Base-by-base conservation (phyloP, 2,797 vertebrate genomes). In the Alfaro cultratus region DNA sequence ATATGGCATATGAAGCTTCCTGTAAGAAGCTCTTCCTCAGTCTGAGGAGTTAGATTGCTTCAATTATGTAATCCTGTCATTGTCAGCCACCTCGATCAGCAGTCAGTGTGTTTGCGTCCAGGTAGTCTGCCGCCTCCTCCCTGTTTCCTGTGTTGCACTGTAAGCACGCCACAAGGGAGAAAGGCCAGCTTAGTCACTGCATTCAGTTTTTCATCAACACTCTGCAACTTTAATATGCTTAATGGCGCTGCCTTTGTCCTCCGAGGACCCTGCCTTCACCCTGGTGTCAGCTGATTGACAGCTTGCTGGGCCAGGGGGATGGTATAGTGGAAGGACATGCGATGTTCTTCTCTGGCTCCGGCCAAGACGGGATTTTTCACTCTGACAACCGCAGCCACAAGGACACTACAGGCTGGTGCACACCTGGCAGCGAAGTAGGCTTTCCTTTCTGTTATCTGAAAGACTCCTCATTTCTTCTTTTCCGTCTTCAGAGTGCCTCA, bases 71-170 rank as follows among this genome's bases (percentile, higher is more conserved):
- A 93, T 87, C 74, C 80, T 75, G 67, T 75, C 79, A 82, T 89
- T 90, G 87, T 91, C 85, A 45, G 80, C 88, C 86, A 84, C 85
- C 85, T 88, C 74, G 85, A 86, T 92, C 90, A 92, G 93, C 91
- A 92, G 80, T 78, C 83, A 78, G 79, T 74, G 39, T 87, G 85
- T 88, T 91, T 86, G 80, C 85, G 83, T 81, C 82, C 81, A 93
- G 91, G 90, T 93, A 88, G 87, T 85, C 84, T 81, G 85, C 81
- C 84, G 46, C 81, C 80, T 68, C 80, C 84, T 74, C 45, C 7
- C n/a, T 53, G 34, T 72, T 49, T 51, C 76, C 77, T 46, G 64
- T 80, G 84, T 72, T 89, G 91, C 92, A 73, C 68, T 2, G 78
- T 92, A 92, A 93, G 93, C 94, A 89, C 80, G 77, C 49, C 75